A percentile compares a stretch with the other conserved stretches of the same genome.
Conservation (phyloP, 2,113 vertebrate genomes). For the Hypanus sabinus region DNA sequence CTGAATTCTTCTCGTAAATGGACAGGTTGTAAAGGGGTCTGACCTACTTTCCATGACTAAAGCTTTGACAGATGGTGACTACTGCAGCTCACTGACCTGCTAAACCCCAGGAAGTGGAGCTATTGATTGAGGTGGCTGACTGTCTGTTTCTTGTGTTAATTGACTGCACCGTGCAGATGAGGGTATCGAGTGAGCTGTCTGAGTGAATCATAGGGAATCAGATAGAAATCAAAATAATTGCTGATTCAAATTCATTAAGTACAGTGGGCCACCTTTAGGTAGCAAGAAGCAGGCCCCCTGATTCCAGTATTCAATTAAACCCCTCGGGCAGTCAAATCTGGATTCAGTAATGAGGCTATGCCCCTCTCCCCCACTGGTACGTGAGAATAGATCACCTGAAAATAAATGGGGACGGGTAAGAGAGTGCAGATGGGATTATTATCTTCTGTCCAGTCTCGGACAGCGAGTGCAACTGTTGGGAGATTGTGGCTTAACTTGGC, state of each 20-base stretch:
- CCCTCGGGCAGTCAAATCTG: too few species aligned
- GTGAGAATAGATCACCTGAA: not conserved
- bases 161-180: not conserved
- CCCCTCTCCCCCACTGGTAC: not conserved
- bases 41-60: not conserved
- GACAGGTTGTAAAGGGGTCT: not conserved
- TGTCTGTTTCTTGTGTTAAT: not conserved
- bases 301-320: not conserved
- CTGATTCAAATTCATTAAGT: not conserved
- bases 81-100: not conserved
- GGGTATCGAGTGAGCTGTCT: not conserved
- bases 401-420: not conserved
- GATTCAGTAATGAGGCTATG: not conserved
- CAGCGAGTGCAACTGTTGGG: not conserved
- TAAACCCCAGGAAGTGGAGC: not conserved
- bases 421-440: not conserved
- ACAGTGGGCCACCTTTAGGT: too few species aligned
- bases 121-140: slow-evolving; percentile 1
- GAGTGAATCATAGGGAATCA: not conserved
- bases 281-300: too few species aligned
- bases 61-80: slow-evolving; percentile 1
- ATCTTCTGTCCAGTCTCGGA: not conserved
- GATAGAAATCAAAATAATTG: not conserved
- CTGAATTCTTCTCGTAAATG: not conserved
- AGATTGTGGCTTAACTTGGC: not conserved